These are phyloP conservation scores for Amniataba percoides DNA, from an alignment of 2,797 vertebrate species.

Conservation along the genomic window DNA sequence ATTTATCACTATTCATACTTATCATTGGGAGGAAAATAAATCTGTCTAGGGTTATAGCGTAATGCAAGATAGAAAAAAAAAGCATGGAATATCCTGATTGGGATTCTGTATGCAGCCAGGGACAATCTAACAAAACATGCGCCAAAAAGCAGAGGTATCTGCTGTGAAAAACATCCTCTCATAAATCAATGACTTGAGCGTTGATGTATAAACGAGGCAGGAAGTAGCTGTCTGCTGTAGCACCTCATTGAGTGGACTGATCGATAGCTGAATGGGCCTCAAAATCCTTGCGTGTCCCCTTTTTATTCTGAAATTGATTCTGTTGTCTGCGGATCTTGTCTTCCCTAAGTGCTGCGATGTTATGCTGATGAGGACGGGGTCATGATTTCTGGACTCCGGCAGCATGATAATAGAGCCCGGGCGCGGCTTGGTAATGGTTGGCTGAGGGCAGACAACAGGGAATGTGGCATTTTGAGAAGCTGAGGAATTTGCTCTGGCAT, in stretches of 20 bases:
- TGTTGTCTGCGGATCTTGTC: slow-evolving; percentile 34
- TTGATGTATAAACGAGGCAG: slow-evolving; percentile 36
- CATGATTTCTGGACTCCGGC: slow-evolving; percentile 48
- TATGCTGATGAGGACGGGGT: slow-evolving; percentile 44
- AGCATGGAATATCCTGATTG: background rate
- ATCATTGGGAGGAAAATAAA: slow-evolving; percentile 35
- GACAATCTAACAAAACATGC: slow-evolving; percentile 8
- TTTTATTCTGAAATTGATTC: slow-evolving; percentile 29
- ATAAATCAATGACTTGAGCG: slow-evolving; percentile 44
- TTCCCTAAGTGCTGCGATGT: slow-evolving; percentile 23
- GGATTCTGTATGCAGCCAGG: background rate
- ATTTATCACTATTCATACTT: slow-evolving; percentile 44
- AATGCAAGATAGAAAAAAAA: slow-evolving; percentile 14
- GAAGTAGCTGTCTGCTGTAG: slow-evolving; percentile 22
- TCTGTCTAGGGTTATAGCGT: slow-evolving; percentile 17
- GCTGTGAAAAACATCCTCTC: slow-evolving; percentile 15
- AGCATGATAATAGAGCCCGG: slow-evolving; percentile 39
- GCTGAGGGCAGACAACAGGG: slow-evolving; percentile 43
- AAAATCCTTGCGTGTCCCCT: slow-evolving; percentile 5
- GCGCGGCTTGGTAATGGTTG: slow-evolving; percentile 30
- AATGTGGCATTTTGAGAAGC: slow-evolving; percentile 66
- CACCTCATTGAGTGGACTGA: slow-evolving; percentile 39
- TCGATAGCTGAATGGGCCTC: slow-evolving; percentile 22
- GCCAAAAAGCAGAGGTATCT: background rate
- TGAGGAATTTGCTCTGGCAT: slow-evolving; percentile 64